These are phyloP conservation scores for Drosophila serrata DNA, from an alignment of 1,140 invertebrate genomes.

Conservation along the genomic window DNA sequence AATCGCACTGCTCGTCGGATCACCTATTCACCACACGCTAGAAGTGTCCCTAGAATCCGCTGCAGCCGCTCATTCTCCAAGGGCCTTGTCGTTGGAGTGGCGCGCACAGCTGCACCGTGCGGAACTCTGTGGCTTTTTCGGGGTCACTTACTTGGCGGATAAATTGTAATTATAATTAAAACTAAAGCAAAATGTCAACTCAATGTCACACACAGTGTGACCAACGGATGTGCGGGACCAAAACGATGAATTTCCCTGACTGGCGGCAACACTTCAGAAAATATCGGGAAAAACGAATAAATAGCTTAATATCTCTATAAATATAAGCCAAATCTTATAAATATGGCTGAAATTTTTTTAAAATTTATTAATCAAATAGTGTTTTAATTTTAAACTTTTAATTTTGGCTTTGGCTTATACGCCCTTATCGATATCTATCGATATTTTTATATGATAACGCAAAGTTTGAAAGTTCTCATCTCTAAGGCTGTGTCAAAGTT, in stretches of 20 bases:
- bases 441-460: background rate
- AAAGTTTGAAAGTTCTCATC: no score
- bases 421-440: background rate
- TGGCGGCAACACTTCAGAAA: background rate
- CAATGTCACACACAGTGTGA: conserved; percentile 47
- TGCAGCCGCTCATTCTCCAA: conserved; percentile 21
- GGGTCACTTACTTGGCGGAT: conserved; percentile 33
- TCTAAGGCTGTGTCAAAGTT: background rate
- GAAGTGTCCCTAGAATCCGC: conserved; percentile 25
- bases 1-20: conserved; percentile 10
- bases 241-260: background rate
- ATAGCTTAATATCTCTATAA: background rate
- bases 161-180: conserved; percentile 51
- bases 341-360: no score
- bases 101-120: conserved; percentile 5
- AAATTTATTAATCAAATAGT: no score
- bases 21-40: conserved; percentile 26
- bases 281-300: background rate
- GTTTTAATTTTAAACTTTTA: background rate
- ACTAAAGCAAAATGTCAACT: conserved; percentile 50
- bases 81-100: conserved; percentile 14
- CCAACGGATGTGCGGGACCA: background rate
- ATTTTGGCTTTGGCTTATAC: background rate
- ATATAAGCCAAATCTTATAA: no score
- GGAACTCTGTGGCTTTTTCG: conserved; percentile 5